These are phyloP conservation scores for Xyrichtys novacula DNA, from an alignment of 2,797 vertebrate species.

Conservation along the genomic window DNA sequence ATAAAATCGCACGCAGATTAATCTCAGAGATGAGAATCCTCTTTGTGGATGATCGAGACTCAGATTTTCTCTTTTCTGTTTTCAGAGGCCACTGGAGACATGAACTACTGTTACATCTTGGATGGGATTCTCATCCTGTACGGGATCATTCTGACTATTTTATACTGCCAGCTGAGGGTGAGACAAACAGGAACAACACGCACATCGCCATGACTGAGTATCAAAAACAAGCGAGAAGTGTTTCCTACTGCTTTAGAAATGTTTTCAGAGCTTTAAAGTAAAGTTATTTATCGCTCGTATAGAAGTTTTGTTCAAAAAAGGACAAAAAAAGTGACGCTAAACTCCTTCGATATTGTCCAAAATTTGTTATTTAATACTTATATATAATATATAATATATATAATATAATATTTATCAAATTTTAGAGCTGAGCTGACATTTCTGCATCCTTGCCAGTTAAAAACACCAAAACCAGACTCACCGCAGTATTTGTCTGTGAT, in stretches of 20 bases:
- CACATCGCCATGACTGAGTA: not conserved
- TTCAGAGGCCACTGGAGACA: conserved; percentile 60
- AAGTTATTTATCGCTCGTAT: too few relatives aligned
- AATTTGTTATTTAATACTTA: too few relatives aligned
- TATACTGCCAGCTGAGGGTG: conserved; percentile 92
- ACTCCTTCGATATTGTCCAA: too few relatives aligned
- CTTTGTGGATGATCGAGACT: not conserved
- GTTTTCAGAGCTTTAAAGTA: not conserved
- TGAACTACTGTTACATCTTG: conserved; percentile 86
- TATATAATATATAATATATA: too few relatives aligned
- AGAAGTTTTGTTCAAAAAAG: not conserved
- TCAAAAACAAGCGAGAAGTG: not conserved
- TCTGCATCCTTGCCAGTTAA: not conserved
- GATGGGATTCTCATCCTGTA: conserved; percentile 91
- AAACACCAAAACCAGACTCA: not conserved
- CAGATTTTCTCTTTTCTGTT: conserved; percentile 17
- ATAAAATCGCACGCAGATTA: too few relatives aligned
- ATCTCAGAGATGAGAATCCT: not conserved
- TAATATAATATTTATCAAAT: too few relatives aligned
- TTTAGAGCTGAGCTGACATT: not conserved
- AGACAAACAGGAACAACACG: conserved; percentile 25
- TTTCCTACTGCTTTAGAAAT: rapidly evolving
- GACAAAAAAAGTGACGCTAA: too few relatives aligned
- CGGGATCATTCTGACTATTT: conserved; percentile 86
- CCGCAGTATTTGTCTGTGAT: not conserved